Conservation (phyloP, 2,888 invertebrate genomes). For the Anticlea derivata region DNA sequence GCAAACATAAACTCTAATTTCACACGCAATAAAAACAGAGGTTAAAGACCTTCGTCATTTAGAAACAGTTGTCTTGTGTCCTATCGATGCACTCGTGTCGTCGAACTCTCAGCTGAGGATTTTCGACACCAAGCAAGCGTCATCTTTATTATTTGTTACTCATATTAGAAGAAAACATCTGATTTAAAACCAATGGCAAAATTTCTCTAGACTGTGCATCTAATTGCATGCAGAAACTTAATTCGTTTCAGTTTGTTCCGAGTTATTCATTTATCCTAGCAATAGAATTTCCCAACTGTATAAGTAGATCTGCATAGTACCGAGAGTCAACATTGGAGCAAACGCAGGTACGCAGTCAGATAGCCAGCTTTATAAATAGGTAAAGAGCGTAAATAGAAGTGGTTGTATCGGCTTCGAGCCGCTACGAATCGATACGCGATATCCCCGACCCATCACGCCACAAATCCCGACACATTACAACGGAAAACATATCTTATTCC, state of each 20-base stretch:
- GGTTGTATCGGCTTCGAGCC: constrained; percentile 75
- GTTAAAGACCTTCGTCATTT: constrained; percentile 44
- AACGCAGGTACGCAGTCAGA: constrained; percentile 72
- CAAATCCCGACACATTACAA: constrained; percentile 41
- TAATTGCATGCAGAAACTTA: no score
- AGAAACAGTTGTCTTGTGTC: constrained; percentile 37
- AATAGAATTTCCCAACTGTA: constrained; percentile 34
- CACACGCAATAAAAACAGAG: constrained; percentile 38
- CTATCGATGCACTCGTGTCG: constrained; percentile 45
- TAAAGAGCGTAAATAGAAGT: constrained; percentile 81
- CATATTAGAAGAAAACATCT: constrained; percentile 20
- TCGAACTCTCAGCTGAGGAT: constrained; percentile 40
- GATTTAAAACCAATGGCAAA: constrained; percentile 27
- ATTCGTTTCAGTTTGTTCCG: constrained; percentile 14
- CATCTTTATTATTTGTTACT: constrained; percentile 33
- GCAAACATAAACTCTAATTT: constrained; percentile 34
- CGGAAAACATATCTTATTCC: constrained; percentile 39
- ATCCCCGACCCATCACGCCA: constrained; percentile 42
- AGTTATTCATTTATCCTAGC: constrained; percentile 29
- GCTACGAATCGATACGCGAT: constrained; percentile 77
- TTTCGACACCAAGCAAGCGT: constrained; percentile 28
- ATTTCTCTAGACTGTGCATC: no score
- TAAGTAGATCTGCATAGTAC: constrained; percentile 39
- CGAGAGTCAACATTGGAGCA: constrained; percentile 47
- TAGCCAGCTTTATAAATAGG: constrained; percentile 79